phyloP scores from a whole-genome alignment of 2,113 vertebrate genomes.

The Sinocyclocheilus rhinocerous region DNA sequence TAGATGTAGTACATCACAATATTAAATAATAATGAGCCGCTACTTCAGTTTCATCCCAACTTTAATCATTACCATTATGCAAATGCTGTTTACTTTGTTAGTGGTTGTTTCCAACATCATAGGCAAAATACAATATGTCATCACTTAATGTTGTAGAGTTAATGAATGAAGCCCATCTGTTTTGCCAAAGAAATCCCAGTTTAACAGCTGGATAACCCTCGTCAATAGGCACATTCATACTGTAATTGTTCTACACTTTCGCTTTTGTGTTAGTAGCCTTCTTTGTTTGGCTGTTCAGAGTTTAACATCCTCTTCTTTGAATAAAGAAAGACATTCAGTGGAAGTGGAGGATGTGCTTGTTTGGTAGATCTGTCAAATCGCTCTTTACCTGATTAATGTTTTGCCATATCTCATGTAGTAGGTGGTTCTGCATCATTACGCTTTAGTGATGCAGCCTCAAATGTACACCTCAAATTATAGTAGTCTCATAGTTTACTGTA shows the following conservation, averaged over 20 bases:
- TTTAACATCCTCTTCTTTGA: not conserved
- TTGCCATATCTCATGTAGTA: not conserved
- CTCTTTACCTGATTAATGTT: slow-evolving; percentile 10
- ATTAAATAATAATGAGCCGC: not conserved
- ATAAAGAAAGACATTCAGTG: not conserved
- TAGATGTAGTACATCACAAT: not conserved
- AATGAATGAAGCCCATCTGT: not conserved
- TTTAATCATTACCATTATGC: not conserved
- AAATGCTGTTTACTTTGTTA: not conserved
- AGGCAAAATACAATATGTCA: not conserved
- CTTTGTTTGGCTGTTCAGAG: not conserved
- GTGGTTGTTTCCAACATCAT: not conserved
- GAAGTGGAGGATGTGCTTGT: not conserved
- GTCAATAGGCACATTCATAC: not conserved
- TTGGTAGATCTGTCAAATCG: not conserved
- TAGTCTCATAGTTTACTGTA: not conserved
- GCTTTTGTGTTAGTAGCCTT: not conserved
- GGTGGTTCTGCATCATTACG: not conserved
- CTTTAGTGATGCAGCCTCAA: not conserved
- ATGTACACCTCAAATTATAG: not conserved
- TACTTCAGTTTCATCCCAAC: not conserved
- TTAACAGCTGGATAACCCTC: not conserved
- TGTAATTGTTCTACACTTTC: not conserved
- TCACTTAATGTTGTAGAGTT: not conserved
- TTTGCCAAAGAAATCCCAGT: not conserved